Evolutionary conservation across 2,797 vertebrate species (phyloP), one percentile per base, ranked within the genome.

Genomic region (Danionella dracula): DNA sequence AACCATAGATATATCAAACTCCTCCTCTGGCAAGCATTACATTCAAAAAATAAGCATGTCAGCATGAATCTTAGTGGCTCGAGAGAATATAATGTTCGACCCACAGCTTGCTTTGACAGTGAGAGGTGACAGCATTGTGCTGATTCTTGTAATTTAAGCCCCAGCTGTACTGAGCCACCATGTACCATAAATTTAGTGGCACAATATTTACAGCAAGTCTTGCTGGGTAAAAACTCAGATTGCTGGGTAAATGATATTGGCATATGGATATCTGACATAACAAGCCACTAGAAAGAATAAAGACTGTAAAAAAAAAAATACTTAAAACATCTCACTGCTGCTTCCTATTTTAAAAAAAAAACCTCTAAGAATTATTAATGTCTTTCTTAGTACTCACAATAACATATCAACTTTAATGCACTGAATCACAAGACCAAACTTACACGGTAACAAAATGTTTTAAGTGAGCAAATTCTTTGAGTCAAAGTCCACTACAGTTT

Each of bases 201-300:
- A 66, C 31, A 45, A 62, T 67, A 76, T 79, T 79, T 71, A 74
- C 64, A 64, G 27, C 57, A 12, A 55, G 48, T 16, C 37, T 45
- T 66, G 35, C 11, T 34, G 66, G 45, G 55, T 78, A 3, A 49
- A 51, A 61, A 19, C 9, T n/a, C 8, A 31, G 45, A 64, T 27
- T 60, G 66, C 51, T 35, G 62, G 64, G 65, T 70, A 78, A 77
- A 73, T 75, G 71, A 72, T n/a, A 79, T 66, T 45, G 69, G 61
- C 69, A 80, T 71, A 69, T 76, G 77, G 80, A 74, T n/a, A n/a
- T n/a, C n/a, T n/a, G n/a, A n/a, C n/a, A n/a, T n/a, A n/a, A n/a
- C n/a, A n/a, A n/a, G n/a, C n/a, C n/a, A n/a, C n/a, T n/a, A n/a
- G n/a, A n/a, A n/a, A n/a, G n/a, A n/a, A n/a, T n/a, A n/a, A n/a